Conservation (phyloP, 2,888 invertebrate genomes). For the Oscheius sp. region DNA sequence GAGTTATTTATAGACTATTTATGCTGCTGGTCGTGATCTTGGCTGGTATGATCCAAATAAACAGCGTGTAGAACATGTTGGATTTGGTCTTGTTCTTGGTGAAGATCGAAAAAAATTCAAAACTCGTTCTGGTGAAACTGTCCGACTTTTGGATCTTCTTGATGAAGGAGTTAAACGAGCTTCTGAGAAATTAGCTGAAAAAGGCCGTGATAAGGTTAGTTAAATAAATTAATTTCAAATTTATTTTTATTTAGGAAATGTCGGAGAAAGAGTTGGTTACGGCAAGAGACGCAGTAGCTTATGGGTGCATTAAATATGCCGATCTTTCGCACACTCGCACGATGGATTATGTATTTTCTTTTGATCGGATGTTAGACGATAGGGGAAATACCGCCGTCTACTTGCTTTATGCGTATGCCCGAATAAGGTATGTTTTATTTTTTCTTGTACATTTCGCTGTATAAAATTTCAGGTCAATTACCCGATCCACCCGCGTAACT, state of each 20-base stretch:
- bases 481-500: conserved; percentile 74
- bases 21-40: conserved; percentile 82
- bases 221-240: neutral
- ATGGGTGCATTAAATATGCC: conserved; percentile 97
- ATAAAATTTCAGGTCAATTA: conserved; percentile 74
- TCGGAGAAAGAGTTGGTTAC: conserved; percentile 58
- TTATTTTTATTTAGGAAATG: conserved; percentile 55
- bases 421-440: conserved; percentile 82
- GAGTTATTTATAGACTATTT: conserved; percentile 78
- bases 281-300: conserved; percentile 84
- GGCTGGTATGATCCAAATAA: conserved; percentile 81
- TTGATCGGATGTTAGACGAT: conserved; percentile 98
- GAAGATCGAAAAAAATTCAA: conserved; percentile 99
- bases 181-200: conserved; percentile 75
- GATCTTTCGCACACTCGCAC: conserved; percentile 92
- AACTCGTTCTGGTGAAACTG: conserved; percentile 94
- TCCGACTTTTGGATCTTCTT: conserved; percentile 86
- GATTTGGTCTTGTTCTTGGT: conserved; percentile 95
- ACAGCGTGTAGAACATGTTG: conserved; percentile 87
- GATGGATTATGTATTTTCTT: conserved; percentile 94
- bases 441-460: no score
- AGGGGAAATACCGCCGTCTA: conserved; percentile 99
- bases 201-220: conserved; percentile 74
- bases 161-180: conserved; percentile 82
- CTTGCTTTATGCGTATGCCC: conserved; percentile 90